These are phyloP conservation scores for Zaprionus lachaisei DNA, from an alignment of 1,140 invertebrate species.

Conservation along the genomic window DNA sequence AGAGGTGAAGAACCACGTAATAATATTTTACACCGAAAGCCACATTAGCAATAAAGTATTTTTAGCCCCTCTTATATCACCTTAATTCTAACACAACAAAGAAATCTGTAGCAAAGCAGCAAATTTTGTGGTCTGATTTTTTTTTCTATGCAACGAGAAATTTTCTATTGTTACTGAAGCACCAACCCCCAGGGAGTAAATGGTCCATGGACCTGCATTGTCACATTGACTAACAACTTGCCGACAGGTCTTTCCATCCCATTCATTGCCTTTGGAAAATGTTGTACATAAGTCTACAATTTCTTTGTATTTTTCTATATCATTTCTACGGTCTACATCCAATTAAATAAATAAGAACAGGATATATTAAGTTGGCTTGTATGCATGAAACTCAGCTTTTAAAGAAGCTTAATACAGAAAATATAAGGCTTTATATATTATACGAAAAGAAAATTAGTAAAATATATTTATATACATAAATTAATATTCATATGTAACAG, in stretches of 20 bases:
- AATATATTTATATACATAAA: too few relatives aligned
- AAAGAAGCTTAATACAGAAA: too few relatives aligned
- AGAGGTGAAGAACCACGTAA: conserved; percentile 74
- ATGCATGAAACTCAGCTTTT: background rate
- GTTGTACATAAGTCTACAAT: background rate
- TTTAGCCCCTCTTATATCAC: conserved; percentile 65
- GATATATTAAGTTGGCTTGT: background rate
- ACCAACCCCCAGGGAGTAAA: conserved; percentile 9
- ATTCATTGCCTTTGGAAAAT: background rate
- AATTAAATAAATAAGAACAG: background rate
- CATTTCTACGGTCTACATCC: background rate
- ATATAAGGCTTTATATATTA: too few relatives aligned
- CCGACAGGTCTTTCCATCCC: background rate
- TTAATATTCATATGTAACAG: too few relatives aligned
- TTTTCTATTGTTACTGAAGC: conserved; percentile 60
- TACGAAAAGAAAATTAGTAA: too few relatives aligned
- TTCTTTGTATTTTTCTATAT: conserved; percentile 1
- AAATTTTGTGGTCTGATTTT: conserved; percentile 59
- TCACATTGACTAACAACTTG: conserved; percentile 44
- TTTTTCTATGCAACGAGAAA: conserved; percentile 57
- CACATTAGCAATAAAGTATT: conserved; percentile 10
- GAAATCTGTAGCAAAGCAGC: conserved; percentile 56
- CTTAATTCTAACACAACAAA: conserved; percentile 62
- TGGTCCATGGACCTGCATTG: conserved; percentile 41
- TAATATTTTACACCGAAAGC: conserved; percentile 58